Conservation (phyloP, 2,888 invertebrate genomes). For the Dynastes tityus region DNA sequence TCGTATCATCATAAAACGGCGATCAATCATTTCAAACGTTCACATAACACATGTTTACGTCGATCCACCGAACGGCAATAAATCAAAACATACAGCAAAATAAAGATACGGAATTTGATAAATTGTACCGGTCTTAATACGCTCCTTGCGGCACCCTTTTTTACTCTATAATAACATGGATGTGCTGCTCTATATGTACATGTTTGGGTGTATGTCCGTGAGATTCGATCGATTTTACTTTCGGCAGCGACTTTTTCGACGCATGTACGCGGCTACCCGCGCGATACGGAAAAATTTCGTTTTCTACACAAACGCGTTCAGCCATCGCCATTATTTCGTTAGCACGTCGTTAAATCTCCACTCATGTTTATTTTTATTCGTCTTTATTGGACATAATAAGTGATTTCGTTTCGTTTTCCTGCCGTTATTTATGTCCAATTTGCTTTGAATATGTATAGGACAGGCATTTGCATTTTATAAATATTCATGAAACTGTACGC, state of each 20-base stretch:
- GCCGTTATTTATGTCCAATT: conserved; percentile 36
- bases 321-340: conserved; percentile 28
- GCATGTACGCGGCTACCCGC: conserved; percentile 1
- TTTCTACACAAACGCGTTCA: conserved; percentile 26
- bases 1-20: conserved; percentile 33
- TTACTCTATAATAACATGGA: neutral
- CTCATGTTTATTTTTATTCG: conserved; percentile 13
- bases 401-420: conserved; percentile 16
- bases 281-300: conserved; percentile 25
- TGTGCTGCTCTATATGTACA: too few relatives aligned
- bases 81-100: conserved; percentile 23
- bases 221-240: conserved; percentile 10
- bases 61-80: conserved; percentile 3
- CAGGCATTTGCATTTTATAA: conserved; percentile 37
- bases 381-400: conserved; percentile 36
- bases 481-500: conserved; percentile 33
- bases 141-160: conserved; percentile 30
- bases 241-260: neutral
- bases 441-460: conserved; percentile 30
- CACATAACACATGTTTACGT: conserved; percentile 38
- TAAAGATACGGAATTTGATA: conserved; percentile 25
- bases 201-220: too few relatives aligned
- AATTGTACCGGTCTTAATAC: conserved; percentile 19
- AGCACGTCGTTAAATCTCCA: conserved; percentile 8
- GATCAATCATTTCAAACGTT: conserved; percentile 36